Conservation (phyloP, 1,140 invertebrate genomes). For the Saxidomus purpurata region DNA sequence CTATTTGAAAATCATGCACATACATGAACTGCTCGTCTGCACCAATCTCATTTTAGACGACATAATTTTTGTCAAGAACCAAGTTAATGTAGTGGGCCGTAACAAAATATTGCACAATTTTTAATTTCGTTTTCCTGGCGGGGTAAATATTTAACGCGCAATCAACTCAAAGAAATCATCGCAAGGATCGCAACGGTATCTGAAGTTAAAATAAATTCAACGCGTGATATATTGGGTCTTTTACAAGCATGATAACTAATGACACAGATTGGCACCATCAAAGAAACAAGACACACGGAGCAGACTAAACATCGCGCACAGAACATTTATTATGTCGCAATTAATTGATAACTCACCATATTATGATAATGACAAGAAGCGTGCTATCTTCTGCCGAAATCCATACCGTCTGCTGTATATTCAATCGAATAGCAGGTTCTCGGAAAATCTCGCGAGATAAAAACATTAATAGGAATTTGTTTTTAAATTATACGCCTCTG, state of each 20-base stretch:
- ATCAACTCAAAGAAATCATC: too few species aligned
- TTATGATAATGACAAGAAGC: slow-evolving; percentile 1
- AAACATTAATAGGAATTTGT: too few species aligned
- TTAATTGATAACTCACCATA: slow-evolving; percentile 29
- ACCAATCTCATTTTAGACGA: too few species aligned
- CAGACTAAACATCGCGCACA: slow-evolving; percentile 22
- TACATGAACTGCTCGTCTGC: too few species aligned
- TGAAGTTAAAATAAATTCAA: background rate
- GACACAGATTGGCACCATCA: slow-evolving; percentile 14
- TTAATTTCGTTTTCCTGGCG: too few species aligned
- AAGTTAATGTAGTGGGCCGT: too few species aligned
- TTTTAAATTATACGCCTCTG: too few species aligned
- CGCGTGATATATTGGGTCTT: slow-evolving; percentile 20
- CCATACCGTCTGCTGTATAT: background rate
- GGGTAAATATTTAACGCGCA: too few species aligned
- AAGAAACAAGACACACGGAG: background rate
- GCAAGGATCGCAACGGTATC: too few species aligned
- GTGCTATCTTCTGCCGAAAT: background rate
- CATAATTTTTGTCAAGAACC: too few species aligned
- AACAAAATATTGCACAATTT: too few species aligned
- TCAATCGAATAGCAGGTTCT: background rate
- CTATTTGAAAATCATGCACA: too few species aligned
- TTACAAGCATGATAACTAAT: slow-evolving; percentile 15
- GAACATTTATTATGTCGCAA: slow-evolving; percentile 41
- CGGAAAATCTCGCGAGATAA: background rate